Evolutionary conservation across 2,797 vertebrate genomes (phyloP), one percentile per base, ranked within the genome.

Genomic region (Phaenicophaeus curvirostris): DNA sequence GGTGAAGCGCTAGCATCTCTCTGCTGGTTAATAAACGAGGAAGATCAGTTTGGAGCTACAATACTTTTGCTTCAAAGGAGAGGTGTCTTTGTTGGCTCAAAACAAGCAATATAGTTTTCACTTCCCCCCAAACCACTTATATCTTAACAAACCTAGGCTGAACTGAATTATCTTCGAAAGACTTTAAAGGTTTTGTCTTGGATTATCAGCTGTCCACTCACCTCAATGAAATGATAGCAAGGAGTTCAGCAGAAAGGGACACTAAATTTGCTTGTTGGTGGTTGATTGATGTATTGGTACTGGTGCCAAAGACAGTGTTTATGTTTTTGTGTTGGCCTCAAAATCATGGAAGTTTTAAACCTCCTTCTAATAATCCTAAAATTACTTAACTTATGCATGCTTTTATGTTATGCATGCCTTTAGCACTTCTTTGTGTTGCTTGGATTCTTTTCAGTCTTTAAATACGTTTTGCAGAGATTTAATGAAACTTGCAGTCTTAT

Each of bases 21-120:
- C 96, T 95, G 85, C 94, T 78, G 90, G 39, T 72, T 95, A 86
- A 87, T 85, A 92, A 95, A 92, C 90, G 87, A 57, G 89, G 72
- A 50, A 83, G 87, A 85, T 67, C 94, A 96, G 95, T 92, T 95
- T 51, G 93, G 94, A 93, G 94, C 85, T 68, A 3, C 42, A 25
- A 92, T 74, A 50, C 62, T 80, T 48, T 73, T 31, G 57, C 94
- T 94, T 95, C 69, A 96, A 89, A 85, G 84, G 66, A 86, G 68
- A 87, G 93, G 77, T 68, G 46, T 81, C 88, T 94, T 65, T 85
- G 82, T 93, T 89, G 92, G 76, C 79, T 94, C 17, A 0, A 65
- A 89, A 54, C 16, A 48, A 95, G 68, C 8, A 85, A 68, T 80
- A 55, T 44, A 53, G 58, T 68, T 94, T 95, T 85, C 72, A 41